A percentile compares a stretch with the other conserved stretches of the same genome.
Conservation (phyloP, 1,140 invertebrate genomes). For the Ceratina calcarata region DNA sequence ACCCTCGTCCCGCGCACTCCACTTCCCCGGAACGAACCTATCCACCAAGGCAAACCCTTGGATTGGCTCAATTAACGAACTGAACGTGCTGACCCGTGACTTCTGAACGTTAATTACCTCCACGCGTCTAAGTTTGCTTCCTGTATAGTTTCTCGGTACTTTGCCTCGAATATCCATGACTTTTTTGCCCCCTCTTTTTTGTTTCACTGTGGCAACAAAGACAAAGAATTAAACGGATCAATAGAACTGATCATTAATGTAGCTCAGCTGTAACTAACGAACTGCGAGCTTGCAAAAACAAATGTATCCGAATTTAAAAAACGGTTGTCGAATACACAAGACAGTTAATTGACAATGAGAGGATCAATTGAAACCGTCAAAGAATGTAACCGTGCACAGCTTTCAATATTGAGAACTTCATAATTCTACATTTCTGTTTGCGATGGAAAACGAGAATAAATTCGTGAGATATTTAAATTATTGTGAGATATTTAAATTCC, state of each 20-base stretch:
- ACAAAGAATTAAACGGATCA: conserved; percentile 44
- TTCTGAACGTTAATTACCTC: conserved; percentile 62
- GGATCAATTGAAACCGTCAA: too few species aligned
- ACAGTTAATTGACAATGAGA: too few species aligned
- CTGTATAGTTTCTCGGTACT: neutral
- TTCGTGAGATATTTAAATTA: too few species aligned
- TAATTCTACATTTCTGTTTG: too few species aligned
- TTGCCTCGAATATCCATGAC: neutral
- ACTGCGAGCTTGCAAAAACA: neutral
- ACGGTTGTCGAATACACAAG: neutral
- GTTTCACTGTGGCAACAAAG: neutral
- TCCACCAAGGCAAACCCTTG: conserved; percentile 21
- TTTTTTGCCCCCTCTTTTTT: neutral
- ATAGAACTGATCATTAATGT: conserved; percentile 55
- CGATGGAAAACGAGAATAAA: too few species aligned
- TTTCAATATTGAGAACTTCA: too few species aligned
- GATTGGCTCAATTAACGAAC: conserved; percentile 66
- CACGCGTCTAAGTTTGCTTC: conserved; percentile 13
- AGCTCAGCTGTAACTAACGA: conserved; percentile 56
- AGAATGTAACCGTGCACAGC: too few species aligned
- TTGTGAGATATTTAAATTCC: too few species aligned
- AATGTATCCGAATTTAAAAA: neutral
- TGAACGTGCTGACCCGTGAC: conserved; percentile 57
- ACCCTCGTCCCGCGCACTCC: neutral
- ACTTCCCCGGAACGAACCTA: neutral